These are phyloP conservation scores for Porites australiensis DNA, from an alignment of 64 coral and sea anemone genomes.

Conservation along the genomic window DNA sequence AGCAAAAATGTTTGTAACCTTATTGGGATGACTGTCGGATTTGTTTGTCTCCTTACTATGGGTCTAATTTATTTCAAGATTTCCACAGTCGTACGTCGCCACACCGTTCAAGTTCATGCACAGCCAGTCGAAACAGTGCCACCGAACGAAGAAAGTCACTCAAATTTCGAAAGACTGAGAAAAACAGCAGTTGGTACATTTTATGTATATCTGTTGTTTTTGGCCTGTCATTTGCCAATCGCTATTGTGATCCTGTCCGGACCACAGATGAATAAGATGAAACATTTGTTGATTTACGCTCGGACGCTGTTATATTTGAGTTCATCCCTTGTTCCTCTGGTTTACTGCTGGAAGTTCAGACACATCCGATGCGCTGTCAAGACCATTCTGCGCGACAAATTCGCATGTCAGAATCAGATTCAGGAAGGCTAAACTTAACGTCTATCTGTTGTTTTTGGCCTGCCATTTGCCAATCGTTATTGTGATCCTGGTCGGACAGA, in stretches of 20 bases:
- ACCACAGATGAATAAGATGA: too few species aligned
- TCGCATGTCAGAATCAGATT: background rate
- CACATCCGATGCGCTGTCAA: background rate
- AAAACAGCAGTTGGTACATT: background rate
- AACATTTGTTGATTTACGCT: background rate
- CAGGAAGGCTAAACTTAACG: too few species aligned
- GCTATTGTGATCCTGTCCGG: too few species aligned
- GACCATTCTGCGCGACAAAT: background rate
- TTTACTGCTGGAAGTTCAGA: background rate
- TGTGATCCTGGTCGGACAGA: too few species aligned
- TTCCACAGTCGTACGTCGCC: background rate
- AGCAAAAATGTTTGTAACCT: background rate
- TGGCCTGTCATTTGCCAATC: background rate
- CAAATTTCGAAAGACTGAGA: background rate
- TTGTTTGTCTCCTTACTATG: background rate
- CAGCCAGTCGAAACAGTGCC: background rate
- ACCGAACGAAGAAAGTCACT: background rate
- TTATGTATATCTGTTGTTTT: slow-evolving; percentile 5
- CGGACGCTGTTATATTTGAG: background rate
- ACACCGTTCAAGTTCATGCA: background rate
- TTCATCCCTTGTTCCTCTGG: background rate
- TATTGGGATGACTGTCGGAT: background rate
- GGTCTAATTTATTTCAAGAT: background rate
- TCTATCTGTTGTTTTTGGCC: background rate
- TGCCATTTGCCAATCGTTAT: background rate